phyloP scores from a whole-genome alignment of 1,140 invertebrate genomes.

The Maconellicoccus hirsutus region DNA sequence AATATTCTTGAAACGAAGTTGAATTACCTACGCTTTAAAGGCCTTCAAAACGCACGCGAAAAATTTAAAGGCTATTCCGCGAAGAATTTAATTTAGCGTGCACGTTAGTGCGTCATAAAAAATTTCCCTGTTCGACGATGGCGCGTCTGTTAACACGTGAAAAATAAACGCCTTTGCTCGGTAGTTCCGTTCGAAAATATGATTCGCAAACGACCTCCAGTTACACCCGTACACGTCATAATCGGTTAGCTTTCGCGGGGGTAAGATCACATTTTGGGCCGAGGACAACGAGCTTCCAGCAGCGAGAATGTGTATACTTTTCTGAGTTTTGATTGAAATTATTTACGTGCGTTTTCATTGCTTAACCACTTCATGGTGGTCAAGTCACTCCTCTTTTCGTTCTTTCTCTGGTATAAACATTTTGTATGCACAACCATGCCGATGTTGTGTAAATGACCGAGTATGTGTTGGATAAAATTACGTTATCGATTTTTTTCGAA shows the following conservation, averaged over 20 bases:
- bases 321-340: background rate
- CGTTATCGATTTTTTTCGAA: no score
- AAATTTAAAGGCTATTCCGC: no score
- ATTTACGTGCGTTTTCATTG: background rate
- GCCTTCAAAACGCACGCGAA: no score
- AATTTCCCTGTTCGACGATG: no score
- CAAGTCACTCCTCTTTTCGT: slow-evolving; percentile 14
- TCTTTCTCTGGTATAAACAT: background rate
- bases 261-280: slow-evolving; percentile 15
- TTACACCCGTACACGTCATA: background rate
- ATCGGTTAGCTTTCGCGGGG: background rate
- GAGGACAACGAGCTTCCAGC: slow-evolving; percentile 15
- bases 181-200: background rate
- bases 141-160: background rate
- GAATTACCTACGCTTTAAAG: no score
- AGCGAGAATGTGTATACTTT: background rate
- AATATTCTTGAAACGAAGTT: no score
- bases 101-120: no score
- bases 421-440: background rate
- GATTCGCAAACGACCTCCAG: slow-evolving; percentile 15
- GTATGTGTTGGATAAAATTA: no score
- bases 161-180: background rate
- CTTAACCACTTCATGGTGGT: slow-evolving; percentile 15
- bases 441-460: slow-evolving; percentile 14
- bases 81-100: no score